These are phyloP conservation scores for Malacosoma neustria DNA, from an alignment of 2,888 invertebrate genomes.

Conservation along the genomic window DNA sequence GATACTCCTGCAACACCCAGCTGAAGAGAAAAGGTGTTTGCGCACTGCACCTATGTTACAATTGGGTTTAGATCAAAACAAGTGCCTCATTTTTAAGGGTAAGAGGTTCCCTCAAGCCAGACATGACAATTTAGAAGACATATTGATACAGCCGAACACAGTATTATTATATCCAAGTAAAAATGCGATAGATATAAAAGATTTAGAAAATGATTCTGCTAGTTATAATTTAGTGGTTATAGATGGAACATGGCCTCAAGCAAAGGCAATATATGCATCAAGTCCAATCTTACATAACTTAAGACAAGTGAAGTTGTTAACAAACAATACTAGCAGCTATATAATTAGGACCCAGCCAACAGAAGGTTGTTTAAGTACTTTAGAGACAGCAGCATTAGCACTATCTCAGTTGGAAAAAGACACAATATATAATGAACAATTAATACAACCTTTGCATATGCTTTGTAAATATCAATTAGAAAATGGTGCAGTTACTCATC, in stretches of 20 bases:
- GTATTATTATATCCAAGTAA: constrained; percentile 88
- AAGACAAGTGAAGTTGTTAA: constrained; percentile 87
- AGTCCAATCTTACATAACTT: constrained; percentile 84
- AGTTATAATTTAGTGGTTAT: constrained; percentile 87
- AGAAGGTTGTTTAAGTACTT: constrained; percentile 91
- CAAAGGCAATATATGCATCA: constrained; percentile 91
- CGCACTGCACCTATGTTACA: constrained; percentile 93
- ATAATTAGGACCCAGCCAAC: constrained; percentile 95
- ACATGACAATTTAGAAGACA: constrained; percentile 78
- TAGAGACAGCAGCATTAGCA: constrained; percentile 89
- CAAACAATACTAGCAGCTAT: constrained; percentile 85
- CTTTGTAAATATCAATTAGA: constrained; percentile 90
- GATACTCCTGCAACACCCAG: constrained; percentile 93
- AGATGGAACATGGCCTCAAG: constrained; percentile 98
- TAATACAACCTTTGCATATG: constrained; percentile 86
- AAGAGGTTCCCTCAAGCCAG: constrained; percentile 86
- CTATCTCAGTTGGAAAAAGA: constrained; percentile 85
- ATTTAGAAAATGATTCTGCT: constrained; percentile 47
- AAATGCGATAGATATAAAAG: constrained; percentile 80
- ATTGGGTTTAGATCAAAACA: constrained; percentile 81
- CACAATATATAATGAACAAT: constrained; percentile 75
- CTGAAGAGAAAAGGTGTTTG: constrained; percentile 91
- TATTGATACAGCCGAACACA: constrained; percentile 80
- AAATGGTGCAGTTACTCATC: constrained; percentile 94
- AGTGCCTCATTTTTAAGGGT: constrained; percentile 87